These are phyloP conservation scores for Cyclopterus lumpus DNA, from an alignment of 2,797 vertebrate species.

Conservation along the genomic window DNA sequence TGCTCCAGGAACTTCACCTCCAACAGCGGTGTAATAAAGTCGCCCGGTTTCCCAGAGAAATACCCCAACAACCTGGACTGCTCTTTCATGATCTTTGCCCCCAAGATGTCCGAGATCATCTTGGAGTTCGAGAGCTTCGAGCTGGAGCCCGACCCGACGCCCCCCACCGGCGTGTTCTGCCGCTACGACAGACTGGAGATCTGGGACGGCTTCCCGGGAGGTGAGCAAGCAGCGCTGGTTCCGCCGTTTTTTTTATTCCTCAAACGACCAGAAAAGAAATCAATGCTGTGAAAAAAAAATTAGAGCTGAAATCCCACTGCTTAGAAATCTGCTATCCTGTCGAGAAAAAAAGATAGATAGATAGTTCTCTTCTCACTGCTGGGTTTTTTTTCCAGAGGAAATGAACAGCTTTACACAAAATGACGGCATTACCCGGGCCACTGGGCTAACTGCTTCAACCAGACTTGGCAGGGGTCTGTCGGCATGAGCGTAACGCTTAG, in stretches of 20 bases:
- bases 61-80: slow-evolving; percentile 98
- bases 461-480: slow-evolving; percentile 24
- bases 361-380: neutral
- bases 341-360: neutral
- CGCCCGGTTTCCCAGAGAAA: slow-evolving; percentile 96
- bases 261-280: neutral
- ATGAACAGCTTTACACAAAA: slow-evolving; percentile 25
- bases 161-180: slow-evolving; percentile 91
- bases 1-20: slow-evolving; percentile 97
- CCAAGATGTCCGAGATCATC: slow-evolving; percentile 96
- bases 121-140: slow-evolving; percentile 98
- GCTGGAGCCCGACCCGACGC: slow-evolving; percentile 92
- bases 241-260: neutral
- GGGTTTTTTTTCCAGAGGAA: slow-evolving; percentile 16
- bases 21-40: slow-evolving; percentile 92
- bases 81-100: slow-evolving; percentile 98
- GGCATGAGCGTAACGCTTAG: slow-evolving; percentile 20
- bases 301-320: neutral
- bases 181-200: slow-evolving; percentile 97
- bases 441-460: slow-evolving; percentile 25
- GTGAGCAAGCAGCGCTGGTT: slow-evolving; percentile 75
- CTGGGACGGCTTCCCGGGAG: slow-evolving; percentile 98
- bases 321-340: neutral
- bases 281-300: neutral
- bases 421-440: slow-evolving; percentile 21